Evolutionary conservation across 2,888 invertebrate species (phyloP).

Genomic region (Cabera pusaria): DNA sequence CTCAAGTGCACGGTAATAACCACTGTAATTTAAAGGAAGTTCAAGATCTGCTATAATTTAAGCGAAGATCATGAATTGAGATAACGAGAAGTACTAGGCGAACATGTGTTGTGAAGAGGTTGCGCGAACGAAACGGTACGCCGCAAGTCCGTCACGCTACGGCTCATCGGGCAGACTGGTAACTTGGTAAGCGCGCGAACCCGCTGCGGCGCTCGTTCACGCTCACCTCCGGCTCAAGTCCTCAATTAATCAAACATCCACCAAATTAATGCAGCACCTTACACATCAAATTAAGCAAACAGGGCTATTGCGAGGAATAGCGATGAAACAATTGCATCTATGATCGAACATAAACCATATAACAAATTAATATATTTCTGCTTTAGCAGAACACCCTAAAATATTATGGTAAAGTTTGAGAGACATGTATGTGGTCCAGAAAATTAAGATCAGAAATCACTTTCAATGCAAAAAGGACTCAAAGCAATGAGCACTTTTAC

Average conservation of each 20-base stretch:
- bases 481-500: no score
- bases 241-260: conserved; percentile 46
- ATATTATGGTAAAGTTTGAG: no score
- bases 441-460: no score
- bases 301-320: no score
- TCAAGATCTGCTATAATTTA: conserved; percentile 11
- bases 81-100: conserved; percentile 47
- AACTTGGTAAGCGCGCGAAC: conserved; percentile 37
- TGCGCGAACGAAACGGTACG: conserved; percentile 56
- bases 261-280: no score
- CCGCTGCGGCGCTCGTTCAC: conserved; percentile 38
- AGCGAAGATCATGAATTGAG: conserved; percentile 23
- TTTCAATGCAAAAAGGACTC: no score
- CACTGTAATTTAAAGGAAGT: conserved; percentile 20
- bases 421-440: no score
- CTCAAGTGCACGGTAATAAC: conserved; percentile 17
- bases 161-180: conserved; percentile 80
- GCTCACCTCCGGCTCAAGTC: conserved; percentile 64
- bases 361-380: no score
- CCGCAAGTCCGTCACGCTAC: conserved; percentile 77
- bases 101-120: conserved; percentile 47
- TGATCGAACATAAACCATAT: no score
- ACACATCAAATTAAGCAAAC: no score
- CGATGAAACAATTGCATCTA: no score
- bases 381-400: no score